phyloP scores from a whole-genome alignment of 1,140 invertebrate species.

The Antheraea pernyi region DNA sequence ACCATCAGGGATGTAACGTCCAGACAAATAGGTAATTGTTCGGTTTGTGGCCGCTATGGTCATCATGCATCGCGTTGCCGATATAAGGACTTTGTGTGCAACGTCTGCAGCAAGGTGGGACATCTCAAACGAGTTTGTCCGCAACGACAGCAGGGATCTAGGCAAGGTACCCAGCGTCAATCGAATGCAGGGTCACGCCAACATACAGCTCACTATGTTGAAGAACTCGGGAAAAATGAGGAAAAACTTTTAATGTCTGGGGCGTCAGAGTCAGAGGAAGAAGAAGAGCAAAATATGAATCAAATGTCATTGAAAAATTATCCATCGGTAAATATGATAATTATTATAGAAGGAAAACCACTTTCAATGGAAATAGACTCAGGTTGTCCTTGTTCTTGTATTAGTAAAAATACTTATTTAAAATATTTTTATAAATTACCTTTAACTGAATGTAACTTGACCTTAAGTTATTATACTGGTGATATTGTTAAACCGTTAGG shows the following conservation, averaged over 20 bases:
- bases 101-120: not conserved
- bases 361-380: constrained; percentile 4
- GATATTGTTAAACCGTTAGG: constrained; percentile 4
- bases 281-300: not conserved
- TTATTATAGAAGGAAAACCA: not conserved
- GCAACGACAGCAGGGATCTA: not conserved
- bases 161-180: not conserved
- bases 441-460: not conserved
- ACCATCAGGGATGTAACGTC: not conserved
- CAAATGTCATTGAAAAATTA: constrained; percentile 11
- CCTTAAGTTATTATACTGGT: constrained; percentile 12
- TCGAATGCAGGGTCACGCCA: not conserved
- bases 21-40: not conserved
- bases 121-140: not conserved
- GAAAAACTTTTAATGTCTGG: too few species aligned
- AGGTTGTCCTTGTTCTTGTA: not conserved
- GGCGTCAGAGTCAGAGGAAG: not conserved
- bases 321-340: constrained; percentile 1
- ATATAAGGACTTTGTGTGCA: not conserved
- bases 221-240: not conserved
- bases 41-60: not conserved
- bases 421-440: constrained; percentile 6
- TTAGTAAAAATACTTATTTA: constrained; percentile 7
- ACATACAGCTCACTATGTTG: not conserved
- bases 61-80: not conserved